Conservation (phyloP, 2,888 invertebrate species). For the Mylabris sibirica region DNA sequence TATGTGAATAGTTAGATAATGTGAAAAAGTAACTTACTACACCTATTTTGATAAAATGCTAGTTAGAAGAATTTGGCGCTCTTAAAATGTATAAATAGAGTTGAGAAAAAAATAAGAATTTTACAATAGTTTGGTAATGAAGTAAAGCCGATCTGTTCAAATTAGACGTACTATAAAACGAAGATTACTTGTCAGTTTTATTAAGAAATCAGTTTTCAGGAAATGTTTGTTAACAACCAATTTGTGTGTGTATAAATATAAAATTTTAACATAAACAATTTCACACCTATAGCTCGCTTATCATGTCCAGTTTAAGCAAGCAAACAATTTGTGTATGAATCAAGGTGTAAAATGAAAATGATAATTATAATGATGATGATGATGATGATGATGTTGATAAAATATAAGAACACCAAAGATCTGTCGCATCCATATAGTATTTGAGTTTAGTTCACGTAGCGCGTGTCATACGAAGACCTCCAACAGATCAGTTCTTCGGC, state of each 20-base stretch:
- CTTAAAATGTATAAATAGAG: too few relatives aligned
- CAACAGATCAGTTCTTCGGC: conserved; percentile 56
- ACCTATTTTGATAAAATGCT: too few relatives aligned
- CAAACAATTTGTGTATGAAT: not conserved
- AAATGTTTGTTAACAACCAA: not conserved
- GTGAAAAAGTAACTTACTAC: too few relatives aligned
- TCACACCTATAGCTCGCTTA: not conserved
- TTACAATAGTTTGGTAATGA: too few relatives aligned
- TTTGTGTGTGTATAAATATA: not conserved
- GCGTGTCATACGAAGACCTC: conserved; percentile 54
- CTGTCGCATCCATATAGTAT: conserved; percentile 32
- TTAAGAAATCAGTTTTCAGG: too few relatives aligned
- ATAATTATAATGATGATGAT: not conserved
- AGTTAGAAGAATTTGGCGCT: too few relatives aligned
- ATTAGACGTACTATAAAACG: too few relatives aligned
- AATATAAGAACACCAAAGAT: conserved; percentile 23
- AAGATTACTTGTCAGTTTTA: too few relatives aligned
- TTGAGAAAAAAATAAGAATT: too few relatives aligned
- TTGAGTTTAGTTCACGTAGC: conserved; percentile 42
- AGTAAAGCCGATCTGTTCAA: too few relatives aligned
- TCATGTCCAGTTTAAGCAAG: not conserved
- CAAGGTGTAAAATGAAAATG: not conserved
- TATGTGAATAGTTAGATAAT: too few relatives aligned
- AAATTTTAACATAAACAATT: not conserved
- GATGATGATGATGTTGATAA: conserved; percentile 24